Conservation (phyloP, 30 jellyfish, hydroid and myxozoan species). For the Catostylus mosaicus region DNA sequence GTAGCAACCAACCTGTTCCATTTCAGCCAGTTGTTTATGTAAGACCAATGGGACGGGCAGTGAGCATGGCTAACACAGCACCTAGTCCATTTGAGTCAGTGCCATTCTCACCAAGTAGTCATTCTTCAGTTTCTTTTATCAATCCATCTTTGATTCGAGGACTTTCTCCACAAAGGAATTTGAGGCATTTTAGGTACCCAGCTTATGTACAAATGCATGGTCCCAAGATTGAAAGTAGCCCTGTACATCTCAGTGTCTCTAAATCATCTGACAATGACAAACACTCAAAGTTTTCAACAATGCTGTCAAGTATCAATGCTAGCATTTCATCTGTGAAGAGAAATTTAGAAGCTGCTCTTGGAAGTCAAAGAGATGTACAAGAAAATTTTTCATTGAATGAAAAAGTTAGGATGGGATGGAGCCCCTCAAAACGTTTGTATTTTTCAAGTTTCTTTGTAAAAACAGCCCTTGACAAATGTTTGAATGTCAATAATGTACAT, state of each 20-base stretch:
- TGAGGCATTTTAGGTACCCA: neutral
- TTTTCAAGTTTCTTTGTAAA: neutral
- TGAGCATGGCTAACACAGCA: neutral
- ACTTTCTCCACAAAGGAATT: constrained; percentile 30
- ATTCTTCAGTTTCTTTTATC: neutral
- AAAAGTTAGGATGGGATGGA: constrained; percentile 46
- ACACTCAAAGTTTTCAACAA: constrained; percentile 3
- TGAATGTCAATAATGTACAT: no score
- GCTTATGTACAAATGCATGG: neutral
- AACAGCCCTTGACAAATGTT: no score
- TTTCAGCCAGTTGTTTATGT: constrained; percentile 13
- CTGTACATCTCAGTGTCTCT: neutral
- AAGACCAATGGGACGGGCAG: constrained; percentile 26
- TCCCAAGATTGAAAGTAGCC: neutral
- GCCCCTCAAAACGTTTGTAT: constrained; percentile 1
- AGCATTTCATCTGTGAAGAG: constrained; percentile 19
- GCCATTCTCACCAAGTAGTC: constrained; percentile 12
- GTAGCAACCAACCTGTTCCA: neutral
- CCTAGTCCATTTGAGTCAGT: neutral
- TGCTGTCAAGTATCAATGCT: constrained; percentile 4
- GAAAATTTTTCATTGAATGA: neutral
- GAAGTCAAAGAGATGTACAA: neutral
- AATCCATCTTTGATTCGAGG: constrained; percentile 25
- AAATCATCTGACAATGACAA: constrained; percentile 7
- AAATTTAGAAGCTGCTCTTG: constrained; percentile 11